These are phyloP conservation scores for Drosophila melanosoma DNA, from an alignment of 2,888 invertebrate genomes.

Conservation along the genomic window DNA sequence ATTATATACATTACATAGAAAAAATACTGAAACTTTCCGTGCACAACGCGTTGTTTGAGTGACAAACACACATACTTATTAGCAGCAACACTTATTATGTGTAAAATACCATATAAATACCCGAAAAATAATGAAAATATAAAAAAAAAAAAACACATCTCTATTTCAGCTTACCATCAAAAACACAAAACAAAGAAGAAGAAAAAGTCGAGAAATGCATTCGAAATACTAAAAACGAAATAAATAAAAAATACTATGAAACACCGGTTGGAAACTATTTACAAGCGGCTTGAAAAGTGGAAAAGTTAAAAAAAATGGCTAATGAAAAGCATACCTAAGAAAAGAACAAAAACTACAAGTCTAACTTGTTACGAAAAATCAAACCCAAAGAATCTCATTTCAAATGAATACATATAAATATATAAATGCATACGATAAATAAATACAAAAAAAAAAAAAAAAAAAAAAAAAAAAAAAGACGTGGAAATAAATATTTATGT, in stretches of 20 bases:
- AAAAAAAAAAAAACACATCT: conserved; percentile 13
- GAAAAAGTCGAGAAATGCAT: conserved; percentile 9
- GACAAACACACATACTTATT: conserved; percentile 32
- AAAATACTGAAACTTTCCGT: conserved; percentile 42
- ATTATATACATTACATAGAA: conserved; percentile 1
- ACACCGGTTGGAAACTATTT: conserved; percentile 60
- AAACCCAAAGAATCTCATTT: conserved; percentile 56
- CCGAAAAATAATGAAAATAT: conserved; percentile 6
- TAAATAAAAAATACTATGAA: conserved; percentile 23
- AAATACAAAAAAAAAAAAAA: conserved; percentile 25
- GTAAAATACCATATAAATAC: conserved; percentile 44
- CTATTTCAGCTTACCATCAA: conserved; percentile 21
- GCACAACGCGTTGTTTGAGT: conserved; percentile 53
- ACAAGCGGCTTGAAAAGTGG: conserved; percentile 40
- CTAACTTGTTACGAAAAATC: conserved; percentile 41
- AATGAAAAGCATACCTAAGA: conserved; percentile 8
- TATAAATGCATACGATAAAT: conserved; percentile 8
- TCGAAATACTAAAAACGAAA: conserved; percentile 20
- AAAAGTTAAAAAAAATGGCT: conserved; percentile 4
- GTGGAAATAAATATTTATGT: conserved; percentile 26
- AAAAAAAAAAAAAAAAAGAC: background rate
- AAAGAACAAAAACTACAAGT: conserved; percentile 24
- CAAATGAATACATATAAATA: conserved; percentile 41
- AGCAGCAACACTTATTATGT: conserved; percentile 45
- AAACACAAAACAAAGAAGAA: conserved; percentile 1